Base-by-base conservation (phyloP, 2,113 vertebrate species). In the Eptesicus fuscus region DNA sequence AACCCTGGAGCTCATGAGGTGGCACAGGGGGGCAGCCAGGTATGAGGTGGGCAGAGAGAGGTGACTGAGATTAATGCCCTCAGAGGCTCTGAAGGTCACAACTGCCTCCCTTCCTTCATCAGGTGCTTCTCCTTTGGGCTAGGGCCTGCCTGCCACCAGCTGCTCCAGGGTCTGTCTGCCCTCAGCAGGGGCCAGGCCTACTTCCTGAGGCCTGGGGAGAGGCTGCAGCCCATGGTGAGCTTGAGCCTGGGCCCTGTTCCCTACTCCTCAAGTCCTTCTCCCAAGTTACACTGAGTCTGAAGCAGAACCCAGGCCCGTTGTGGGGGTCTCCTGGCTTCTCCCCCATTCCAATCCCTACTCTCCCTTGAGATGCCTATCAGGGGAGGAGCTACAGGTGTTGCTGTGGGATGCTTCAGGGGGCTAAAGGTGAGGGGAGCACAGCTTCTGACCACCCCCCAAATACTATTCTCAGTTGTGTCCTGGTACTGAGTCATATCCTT, bases 171-270 rank as follows among this genome's bases (percentile, higher is more conserved):
- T 61, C 94, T 99, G 95, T 99, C 99, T 96, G 99, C 98, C 95
- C 97, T 99, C 94, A 99, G 99, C 77, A 99, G 99, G 86, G 99
- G 99, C 69, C 92, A 91, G 0, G 97, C 99, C 0, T 99, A 99
- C 97, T 99, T 99, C 97, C 97, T 99, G 77, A 98, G 97, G 80
- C 98, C 99, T 0, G 98, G 98, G 0, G 99, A 99, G 97, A 99
- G 99, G 95, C 98, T 99, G 90, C 99, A 99, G 98, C 99, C 99
- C 44, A 99, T 99, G 99, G 99, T 99, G 96, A 98, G 96, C 84
- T 61, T 70, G 63, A n/a, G 85, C 86, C 71, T 28, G 1, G 91
- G 53, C 71, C 95, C 90, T 95, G 86, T 65, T 96, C 96, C 92
- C 77, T 49, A 8, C 61, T 65, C 35, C 23, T 10, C 12, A 11